These are phyloP conservation scores for Elephantulus edwardii DNA, from an alignment of 2,113 vertebrate genomes.

Conservation along the genomic window DNA sequence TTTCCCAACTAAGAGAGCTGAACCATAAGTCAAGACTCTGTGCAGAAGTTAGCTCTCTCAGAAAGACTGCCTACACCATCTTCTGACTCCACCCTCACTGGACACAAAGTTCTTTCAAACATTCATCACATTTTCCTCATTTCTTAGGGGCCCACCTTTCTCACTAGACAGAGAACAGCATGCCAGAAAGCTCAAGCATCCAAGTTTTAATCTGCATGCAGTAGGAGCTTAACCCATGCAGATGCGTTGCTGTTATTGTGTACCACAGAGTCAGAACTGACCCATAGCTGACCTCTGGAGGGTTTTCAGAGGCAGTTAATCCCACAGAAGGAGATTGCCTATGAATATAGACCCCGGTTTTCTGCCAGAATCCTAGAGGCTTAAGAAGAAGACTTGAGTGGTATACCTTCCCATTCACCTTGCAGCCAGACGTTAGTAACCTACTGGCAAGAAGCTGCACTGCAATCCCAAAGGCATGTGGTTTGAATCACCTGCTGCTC, in stretches of 20 bases:
- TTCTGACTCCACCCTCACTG: not conserved
- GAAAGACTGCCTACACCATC: not conserved
- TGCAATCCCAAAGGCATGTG: too few relatives aligned
- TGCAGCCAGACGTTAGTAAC: not conserved
- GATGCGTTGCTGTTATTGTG: too few relatives aligned
- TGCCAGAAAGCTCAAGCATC: not conserved
- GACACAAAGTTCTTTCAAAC: not conserved
- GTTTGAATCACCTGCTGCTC: too few relatives aligned
- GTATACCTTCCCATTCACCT: constrained; percentile 5
- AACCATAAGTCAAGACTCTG: not conserved
- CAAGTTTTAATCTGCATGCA: not conserved
- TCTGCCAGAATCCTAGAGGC: not conserved
- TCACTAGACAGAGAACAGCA: not conserved
- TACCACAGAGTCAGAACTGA: too few relatives aligned
- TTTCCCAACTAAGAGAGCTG: not conserved
- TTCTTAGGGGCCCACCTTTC: not conserved
- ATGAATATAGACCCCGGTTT: too few relatives aligned
- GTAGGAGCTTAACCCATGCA: constrained; percentile 21
- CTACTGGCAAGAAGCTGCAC: too few relatives aligned
- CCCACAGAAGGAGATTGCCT: too few relatives aligned
- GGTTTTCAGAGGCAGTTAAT: too few relatives aligned
- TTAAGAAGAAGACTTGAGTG: not conserved
- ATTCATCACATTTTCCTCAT: not conserved
- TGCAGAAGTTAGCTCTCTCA: not conserved
- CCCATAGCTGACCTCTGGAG: too few relatives aligned